Conservation (phyloP, 1,140 invertebrate species). For the Leptopilina clavipes region DNA sequence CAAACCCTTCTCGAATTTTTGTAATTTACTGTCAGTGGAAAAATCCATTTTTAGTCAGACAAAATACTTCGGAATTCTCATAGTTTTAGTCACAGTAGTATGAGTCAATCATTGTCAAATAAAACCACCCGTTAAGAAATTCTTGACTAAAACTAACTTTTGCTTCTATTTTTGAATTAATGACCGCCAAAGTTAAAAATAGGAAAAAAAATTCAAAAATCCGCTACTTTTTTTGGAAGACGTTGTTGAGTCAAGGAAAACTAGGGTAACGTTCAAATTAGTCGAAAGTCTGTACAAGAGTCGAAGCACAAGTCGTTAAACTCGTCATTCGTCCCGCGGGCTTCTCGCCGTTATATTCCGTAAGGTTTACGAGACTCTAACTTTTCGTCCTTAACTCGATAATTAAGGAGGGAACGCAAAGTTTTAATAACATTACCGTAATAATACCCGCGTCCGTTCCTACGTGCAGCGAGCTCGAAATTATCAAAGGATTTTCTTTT, state of each 20-base stretch:
- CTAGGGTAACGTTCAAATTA: constrained; percentile 17
- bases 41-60: no score
- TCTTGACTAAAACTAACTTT: no score
- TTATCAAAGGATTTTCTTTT: constrained; percentile 12
- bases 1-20: no score
- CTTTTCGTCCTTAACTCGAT: constrained; percentile 32
- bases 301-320: constrained; percentile 25
- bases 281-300: constrained; percentile 25
- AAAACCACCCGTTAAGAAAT: no score
- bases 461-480: constrained; percentile 26
- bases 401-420: constrained; percentile 30
- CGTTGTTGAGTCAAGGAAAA: constrained; percentile 6
- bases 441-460: constrained; percentile 30
- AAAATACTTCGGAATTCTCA: no score
- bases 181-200: not conserved
- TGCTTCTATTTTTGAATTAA: not conserved
- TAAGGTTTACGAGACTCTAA: constrained; percentile 33
- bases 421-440: constrained; percentile 34
- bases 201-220: not conserved
- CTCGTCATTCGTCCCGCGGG: constrained; percentile 28
- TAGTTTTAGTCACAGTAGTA: no score
- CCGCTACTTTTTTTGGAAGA: not conserved
- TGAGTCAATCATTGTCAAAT: no score
- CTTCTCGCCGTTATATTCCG: constrained; percentile 25
- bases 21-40: no score